Percentiles rank a stretch among this genome's conserved stretches.
Conservation (phyloP, 1,140 invertebrate genomes). For the Nasonia vitripennis region DNA sequence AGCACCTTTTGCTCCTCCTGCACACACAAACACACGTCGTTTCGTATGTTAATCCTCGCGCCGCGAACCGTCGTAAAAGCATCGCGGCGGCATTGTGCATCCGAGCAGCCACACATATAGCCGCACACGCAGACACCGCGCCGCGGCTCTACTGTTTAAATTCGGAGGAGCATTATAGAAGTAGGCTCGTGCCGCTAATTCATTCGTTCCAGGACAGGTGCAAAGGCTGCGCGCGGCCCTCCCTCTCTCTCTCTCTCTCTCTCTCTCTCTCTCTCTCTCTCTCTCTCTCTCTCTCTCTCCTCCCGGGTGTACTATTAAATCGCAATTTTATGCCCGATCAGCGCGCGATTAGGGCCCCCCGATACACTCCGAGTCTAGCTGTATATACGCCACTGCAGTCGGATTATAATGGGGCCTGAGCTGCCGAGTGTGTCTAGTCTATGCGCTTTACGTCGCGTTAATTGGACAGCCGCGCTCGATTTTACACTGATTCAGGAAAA, state of each 20-base stretch:
- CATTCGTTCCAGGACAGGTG: constrained; percentile 62
- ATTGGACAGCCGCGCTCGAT: constrained; percentile 41
- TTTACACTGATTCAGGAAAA: constrained; percentile 53
- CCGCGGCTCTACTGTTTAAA: not conserved
- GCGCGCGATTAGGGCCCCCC: constrained; percentile 39
- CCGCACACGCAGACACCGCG: not conserved
- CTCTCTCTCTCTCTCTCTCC: not conserved
- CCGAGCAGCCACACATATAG: not conserved
- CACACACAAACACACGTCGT: not conserved
- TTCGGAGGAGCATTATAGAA: constrained; percentile 24
- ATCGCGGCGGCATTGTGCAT: not conserved
- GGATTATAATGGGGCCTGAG: not conserved
- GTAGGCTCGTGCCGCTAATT: constrained; percentile 60
- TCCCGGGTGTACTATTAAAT: constrained; percentile 59
- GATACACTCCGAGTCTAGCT: not conserved
- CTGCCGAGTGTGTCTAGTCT: not conserved
- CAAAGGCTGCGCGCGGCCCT: not conserved
- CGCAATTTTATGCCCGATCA: constrained; percentile 63
- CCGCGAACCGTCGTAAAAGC: not conserved
- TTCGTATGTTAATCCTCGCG: not conserved
- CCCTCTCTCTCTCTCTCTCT: not conserved
- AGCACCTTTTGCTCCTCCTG: not conserved
- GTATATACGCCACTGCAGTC: not conserved
- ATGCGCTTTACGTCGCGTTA: constrained; percentile 34
- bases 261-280: not conserved